A percentile compares a stretch with the other conserved stretches of the same genome.
Conservation (phyloP, 1,140 invertebrate species). For the Aphelenchoides besseyi region DNA sequence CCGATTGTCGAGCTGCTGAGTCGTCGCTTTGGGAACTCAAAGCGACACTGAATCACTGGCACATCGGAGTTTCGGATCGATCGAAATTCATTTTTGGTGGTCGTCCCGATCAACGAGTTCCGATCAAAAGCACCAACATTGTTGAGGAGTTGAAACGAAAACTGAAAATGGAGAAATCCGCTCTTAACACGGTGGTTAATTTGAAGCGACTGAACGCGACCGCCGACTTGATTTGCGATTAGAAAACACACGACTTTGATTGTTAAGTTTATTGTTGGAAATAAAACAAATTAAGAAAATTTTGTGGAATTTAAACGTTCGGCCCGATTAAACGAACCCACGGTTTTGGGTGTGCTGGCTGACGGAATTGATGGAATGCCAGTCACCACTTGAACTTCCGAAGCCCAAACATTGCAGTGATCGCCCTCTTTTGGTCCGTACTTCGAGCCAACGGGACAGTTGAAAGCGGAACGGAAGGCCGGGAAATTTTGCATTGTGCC, state of each 20-base stretch:
- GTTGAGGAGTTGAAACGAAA: background rate
- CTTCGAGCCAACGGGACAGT: conserved; percentile 36
- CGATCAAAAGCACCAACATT: background rate
- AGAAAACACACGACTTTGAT: too few species aligned
- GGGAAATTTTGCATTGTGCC: conserved; percentile 60
- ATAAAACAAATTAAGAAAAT: background rate
- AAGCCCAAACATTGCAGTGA: conserved; percentile 53
- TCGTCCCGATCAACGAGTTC: conserved; percentile 13
- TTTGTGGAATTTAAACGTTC: too few species aligned
- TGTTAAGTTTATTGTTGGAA: background rate
- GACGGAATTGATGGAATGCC: background rate
- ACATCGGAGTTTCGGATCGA: background rate
- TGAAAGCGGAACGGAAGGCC: conserved; percentile 55
- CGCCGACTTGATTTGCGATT: conserved; percentile 11
- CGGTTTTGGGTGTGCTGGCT: too few species aligned
- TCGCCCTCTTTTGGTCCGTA: conserved; percentile 41
- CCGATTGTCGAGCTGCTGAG: conserved; percentile 2
- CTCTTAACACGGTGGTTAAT: background rate
- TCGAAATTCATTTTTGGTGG: conserved; percentile 16
- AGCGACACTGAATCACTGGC: conserved; percentile 14
- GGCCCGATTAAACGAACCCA: too few species aligned
- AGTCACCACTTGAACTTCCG: conserved; percentile 20
- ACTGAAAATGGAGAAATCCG: background rate
- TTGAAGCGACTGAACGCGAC: background rate
- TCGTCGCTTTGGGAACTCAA: conserved; percentile 22